Percentiles rank a stretch among this genome's conserved stretches.
Conservation (phyloP, 2,113 vertebrate genomes). For the Plecotus auritus region DNA sequence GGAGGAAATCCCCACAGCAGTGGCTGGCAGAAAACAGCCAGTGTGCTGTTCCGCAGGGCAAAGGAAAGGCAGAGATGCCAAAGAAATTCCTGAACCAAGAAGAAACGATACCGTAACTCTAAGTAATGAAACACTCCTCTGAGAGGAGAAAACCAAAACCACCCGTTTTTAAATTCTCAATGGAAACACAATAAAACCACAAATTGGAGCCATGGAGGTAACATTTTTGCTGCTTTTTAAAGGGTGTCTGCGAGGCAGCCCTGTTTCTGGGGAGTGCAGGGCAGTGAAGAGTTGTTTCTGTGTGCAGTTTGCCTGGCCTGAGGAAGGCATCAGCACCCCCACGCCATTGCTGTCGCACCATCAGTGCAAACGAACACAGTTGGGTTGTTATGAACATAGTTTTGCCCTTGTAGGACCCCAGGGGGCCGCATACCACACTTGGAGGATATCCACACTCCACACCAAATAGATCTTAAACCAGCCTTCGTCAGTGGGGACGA, state of each 20-base stretch:
- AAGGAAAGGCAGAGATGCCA: neutral
- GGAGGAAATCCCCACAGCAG: neutral
- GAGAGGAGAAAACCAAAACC: neutral
- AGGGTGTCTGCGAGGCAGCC: too few relatives aligned
- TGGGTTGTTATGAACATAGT: neutral
- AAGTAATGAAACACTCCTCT: neutral
- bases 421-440: too few relatives aligned
- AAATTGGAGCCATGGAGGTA: neutral
- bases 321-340: neutral
- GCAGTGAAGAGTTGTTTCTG: neutral
- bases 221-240: neutral
- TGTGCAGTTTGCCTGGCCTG: neutral
- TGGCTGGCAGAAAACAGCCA: neutral
- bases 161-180: neutral
- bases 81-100: neutral
- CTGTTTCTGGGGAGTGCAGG: accelerated
- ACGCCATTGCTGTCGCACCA: neutral
- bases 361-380: neutral
- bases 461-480: neutral
- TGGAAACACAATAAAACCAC: conserved; percentile 34
- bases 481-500: neutral
- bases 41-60: neutral
- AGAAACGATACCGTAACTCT: neutral
- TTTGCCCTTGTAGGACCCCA: neutral
- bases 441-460: too few relatives aligned